A percentile compares a stretch with the other conserved stretches of the same genome.
phyloP scores from a whole-genome alignment of 2,113 vertebrate genomes.

The Pollimyrus isidori region DNA sequence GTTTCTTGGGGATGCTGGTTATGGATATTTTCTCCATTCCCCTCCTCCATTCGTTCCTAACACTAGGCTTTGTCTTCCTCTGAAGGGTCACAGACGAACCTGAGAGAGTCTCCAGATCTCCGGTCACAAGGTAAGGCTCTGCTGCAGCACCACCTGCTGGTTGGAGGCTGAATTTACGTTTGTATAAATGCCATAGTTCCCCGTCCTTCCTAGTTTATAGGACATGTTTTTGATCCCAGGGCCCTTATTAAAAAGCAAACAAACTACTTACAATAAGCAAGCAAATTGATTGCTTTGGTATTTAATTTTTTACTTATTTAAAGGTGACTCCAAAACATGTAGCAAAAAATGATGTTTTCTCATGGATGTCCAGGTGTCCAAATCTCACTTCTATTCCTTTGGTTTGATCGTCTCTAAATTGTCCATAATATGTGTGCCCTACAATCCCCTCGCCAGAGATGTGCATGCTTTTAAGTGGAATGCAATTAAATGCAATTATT shows the following conservation, averaged over 20 bases:
- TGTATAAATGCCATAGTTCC: neutral
- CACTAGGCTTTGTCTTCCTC: slow-evolving; percentile 45
- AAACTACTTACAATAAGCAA: neutral
- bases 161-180: neutral
- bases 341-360: neutral
- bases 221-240: neutral
- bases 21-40: neutral
- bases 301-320: neutral
- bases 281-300: neutral
- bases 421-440: neutral
- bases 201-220: neutral
- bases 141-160: neutral
- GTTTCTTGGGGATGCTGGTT: neutral
- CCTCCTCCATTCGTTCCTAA: slow-evolving; percentile 52
- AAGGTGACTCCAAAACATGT: neutral
- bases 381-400: neutral
- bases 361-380: neutral
- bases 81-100: slow-evolving; percentile 92
- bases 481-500: neutral
- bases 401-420: neutral
- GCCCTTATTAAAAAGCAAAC: neutral
- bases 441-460: neutral
- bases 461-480: neutral
- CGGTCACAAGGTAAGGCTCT: slow-evolving; percentile 81
- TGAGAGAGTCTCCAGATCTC: slow-evolving; percentile 95